Percentiles rank a stretch among this genome's conserved stretches.
Conservation (phyloP, 2,888 invertebrate genomes). For the Steinernema hermaphroditum region DNA sequence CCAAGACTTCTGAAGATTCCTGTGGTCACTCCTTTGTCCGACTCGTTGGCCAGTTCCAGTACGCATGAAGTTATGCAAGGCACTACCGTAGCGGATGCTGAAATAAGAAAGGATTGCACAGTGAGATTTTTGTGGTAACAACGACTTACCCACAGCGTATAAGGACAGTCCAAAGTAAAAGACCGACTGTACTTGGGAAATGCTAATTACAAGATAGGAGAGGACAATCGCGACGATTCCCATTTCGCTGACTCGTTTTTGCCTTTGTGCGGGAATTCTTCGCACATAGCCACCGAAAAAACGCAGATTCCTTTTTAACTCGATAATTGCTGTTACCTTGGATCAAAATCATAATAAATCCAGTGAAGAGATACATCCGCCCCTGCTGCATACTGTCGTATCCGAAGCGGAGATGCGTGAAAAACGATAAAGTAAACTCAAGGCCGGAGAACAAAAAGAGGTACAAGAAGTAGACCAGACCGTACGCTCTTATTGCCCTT, state of each 20-base stretch:
- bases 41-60: conserved; percentile 77
- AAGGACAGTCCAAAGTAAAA: conserved; percentile 83
- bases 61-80: conserved; percentile 90
- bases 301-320: conserved; percentile 31
- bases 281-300: conserved; percentile 80
- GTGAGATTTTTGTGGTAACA: neutral
- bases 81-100: conserved; percentile 79
- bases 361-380: conserved; percentile 92
- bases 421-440: conserved; percentile 94
- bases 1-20: conserved; percentile 93
- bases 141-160: conserved; percentile 82
- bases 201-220: conserved; percentile 81
- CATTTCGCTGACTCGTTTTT: conserved; percentile 51
- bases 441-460: conserved; percentile 91
- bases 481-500: conserved; percentile 64
- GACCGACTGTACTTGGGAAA: conserved; percentile 72
- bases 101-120: conserved; percentile 43
- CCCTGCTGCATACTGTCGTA: conserved; percentile 86
- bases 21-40: conserved; percentile 87
- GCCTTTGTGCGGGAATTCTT: conserved; percentile 75
- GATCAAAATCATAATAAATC: conserved; percentile 84
- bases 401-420: conserved; percentile 85
- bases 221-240: conserved; percentile 84
- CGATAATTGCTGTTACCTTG: conserved; percentile 71
- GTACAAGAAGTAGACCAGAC: conserved; percentile 77